Percentiles rank a stretch among this genome's conserved stretches.
These are phyloP conservation scores for Trinectes maculatus DNA, from an alignment of 2,113 vertebrate genomes.

Conservation along the genomic window DNA sequence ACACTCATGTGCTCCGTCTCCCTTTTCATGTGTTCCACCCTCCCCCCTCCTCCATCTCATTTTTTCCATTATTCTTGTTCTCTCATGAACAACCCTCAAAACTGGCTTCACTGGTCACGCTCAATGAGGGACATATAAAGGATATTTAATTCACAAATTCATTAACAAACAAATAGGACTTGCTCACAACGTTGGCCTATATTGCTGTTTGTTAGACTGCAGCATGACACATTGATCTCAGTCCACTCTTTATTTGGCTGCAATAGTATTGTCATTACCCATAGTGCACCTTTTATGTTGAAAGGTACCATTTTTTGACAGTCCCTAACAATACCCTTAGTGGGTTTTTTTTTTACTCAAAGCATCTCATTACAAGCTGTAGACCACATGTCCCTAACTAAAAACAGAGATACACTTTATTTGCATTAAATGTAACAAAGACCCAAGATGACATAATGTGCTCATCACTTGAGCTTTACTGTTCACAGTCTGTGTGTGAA, in stretches of 20 bases:
- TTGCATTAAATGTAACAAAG: not conserved
- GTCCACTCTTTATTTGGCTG: too few species aligned
- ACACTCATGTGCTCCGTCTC: constrained; percentile 32
- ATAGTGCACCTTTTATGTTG: too few species aligned
- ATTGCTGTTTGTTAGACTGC: too few species aligned
- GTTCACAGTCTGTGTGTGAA: not conserved
- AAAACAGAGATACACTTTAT: not conserved
- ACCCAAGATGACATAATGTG: not conserved
- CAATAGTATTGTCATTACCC: too few species aligned
- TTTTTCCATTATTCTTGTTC: constrained; percentile 10
- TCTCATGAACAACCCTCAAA: not conserved
- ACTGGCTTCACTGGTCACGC: not conserved
- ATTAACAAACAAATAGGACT: too few species aligned
- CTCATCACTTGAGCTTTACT: not conserved
- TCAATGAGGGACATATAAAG: too few species aligned
- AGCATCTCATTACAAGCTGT: not conserved
- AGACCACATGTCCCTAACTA: not conserved
- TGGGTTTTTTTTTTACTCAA: not conserved
- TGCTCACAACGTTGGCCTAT: too few species aligned
- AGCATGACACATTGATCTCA: too few species aligned
- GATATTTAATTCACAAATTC: too few species aligned
- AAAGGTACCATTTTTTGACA: not conserved
- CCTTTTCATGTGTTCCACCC: constrained; percentile 10
- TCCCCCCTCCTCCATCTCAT: constrained; percentile 2
- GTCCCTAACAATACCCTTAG: not conserved